These are phyloP conservation scores for Corythaeola cristata DNA, from an alignment of 2,113 vertebrate species.

Conservation along the genomic window DNA sequence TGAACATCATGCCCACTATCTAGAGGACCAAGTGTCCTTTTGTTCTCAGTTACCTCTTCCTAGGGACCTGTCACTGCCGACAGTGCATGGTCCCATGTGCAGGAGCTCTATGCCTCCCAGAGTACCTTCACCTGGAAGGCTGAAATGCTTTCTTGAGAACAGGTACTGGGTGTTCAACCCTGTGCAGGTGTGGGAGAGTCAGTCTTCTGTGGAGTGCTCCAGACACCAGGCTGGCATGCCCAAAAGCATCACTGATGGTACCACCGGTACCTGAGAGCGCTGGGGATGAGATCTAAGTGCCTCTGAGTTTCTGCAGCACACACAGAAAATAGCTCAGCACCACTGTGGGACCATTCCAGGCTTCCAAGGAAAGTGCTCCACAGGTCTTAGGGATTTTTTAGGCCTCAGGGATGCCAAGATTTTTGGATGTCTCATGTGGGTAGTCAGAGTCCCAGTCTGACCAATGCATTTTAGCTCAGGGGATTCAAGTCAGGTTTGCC, in stretches of 20 bases:
- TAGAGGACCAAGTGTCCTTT: background rate
- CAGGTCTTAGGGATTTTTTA: background rate
- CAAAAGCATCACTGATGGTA: background rate
- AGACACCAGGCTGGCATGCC: background rate
- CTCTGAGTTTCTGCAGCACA: background rate
- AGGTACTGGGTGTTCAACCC: background rate
- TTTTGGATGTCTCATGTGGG: background rate
- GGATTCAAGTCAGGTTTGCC: background rate
- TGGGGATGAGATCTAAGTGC: fast-evolving
- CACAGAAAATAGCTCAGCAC: background rate
- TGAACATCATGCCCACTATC: background rate
- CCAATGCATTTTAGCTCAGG: background rate
- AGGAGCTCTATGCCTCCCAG: background rate
- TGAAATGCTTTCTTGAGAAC: background rate
- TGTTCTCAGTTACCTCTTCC: background rate
- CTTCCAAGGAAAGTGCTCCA: background rate
- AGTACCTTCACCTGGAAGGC: background rate
- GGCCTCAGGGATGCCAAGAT: background rate
- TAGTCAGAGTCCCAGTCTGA: background rate
- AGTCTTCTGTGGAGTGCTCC: background rate
- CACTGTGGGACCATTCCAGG: background rate
- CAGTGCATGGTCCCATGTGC: background rate
- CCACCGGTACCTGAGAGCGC: background rate
- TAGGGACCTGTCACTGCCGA: background rate
- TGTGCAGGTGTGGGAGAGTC: background rate